Conservation (phyloP, 1,140 invertebrate genomes). For the Dendroctonus ponderosae region DNA sequence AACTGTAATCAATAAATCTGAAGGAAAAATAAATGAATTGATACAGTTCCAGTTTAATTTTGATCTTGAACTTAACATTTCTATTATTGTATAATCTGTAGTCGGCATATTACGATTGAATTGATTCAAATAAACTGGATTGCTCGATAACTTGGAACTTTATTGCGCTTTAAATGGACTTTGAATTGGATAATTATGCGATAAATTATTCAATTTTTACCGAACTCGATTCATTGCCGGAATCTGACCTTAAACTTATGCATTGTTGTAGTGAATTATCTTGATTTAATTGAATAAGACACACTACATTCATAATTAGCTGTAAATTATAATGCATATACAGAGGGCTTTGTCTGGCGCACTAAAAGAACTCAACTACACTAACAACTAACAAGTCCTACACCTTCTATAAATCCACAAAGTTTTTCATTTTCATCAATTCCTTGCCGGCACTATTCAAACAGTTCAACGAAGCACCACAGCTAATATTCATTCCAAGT, state of each 20-base stretch:
- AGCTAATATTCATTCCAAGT: no score
- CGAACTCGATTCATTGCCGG: constrained; percentile 11
- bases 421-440: no score
- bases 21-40: constrained; percentile 1
- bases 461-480: no score
- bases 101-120: not conserved
- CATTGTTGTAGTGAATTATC: no score
- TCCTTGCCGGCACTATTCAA: no score
- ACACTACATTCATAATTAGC: no score
- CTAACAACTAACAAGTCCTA: no score
- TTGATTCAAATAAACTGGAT: constrained; percentile 2
- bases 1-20: not conserved
- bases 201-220: not conserved
- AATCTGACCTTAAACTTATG: constrained; percentile 10
- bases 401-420: no score
- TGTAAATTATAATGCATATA: no score
- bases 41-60: constrained; percentile 2
- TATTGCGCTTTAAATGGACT: not conserved
- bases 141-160: not conserved
- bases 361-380: no score
- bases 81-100: constrained; percentile 9
- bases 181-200: constrained; percentile 3
- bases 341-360: no score
- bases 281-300: no score
- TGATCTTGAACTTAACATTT: constrained; percentile 16